A percentile compares a stretch with the other conserved stretches of the same genome.
Conservation (phyloP, 2,888 invertebrate genomes). For the Pycnomerus fuliginosus region DNA sequence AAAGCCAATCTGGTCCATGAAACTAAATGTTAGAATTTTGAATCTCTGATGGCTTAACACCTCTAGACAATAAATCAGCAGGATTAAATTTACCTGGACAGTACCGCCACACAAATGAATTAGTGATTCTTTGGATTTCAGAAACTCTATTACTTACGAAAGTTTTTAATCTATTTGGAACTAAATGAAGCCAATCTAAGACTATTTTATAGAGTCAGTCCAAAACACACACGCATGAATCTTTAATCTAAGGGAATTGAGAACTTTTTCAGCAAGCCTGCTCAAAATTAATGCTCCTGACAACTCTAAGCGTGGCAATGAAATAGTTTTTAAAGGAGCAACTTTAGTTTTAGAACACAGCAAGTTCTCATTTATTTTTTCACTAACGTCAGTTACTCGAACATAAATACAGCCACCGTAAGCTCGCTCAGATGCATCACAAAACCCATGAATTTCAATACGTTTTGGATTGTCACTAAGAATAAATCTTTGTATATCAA, state of each 20-base stretch:
- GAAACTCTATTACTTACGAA: constrained; percentile 16
- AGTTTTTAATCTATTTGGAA: constrained; percentile 6
- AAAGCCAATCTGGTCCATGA: too few relatives aligned
- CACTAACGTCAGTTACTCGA: neutral
- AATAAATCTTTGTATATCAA: too few relatives aligned
- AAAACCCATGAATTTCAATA: constrained; percentile 8
- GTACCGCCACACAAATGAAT: too few relatives aligned
- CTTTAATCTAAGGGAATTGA: neutral
- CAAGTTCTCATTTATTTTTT: neutral
- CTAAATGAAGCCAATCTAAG: constrained; percentile 5
- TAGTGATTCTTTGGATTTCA: constrained; percentile 8
- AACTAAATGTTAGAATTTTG: too few relatives aligned
- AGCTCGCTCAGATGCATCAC: constrained; percentile 6
- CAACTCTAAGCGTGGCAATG: constrained; percentile 16
- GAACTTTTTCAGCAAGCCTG: constrained; percentile 2
- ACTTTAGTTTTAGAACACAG: constrained; percentile 16
- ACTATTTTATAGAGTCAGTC: constrained; percentile 15
- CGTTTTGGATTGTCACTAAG: too few relatives aligned
- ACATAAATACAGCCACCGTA: constrained; percentile 8
- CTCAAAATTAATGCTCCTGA: constrained; percentile 16
- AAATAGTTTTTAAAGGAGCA: constrained; percentile 12
- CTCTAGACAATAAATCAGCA: too few relatives aligned
- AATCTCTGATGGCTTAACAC: too few relatives aligned
- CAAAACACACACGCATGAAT: neutral
- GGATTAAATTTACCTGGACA: too few relatives aligned